These are phyloP conservation scores for Philopotamus ludificatus DNA, from an alignment of 1,140 invertebrate genomes.

Conservation along the genomic window DNA sequence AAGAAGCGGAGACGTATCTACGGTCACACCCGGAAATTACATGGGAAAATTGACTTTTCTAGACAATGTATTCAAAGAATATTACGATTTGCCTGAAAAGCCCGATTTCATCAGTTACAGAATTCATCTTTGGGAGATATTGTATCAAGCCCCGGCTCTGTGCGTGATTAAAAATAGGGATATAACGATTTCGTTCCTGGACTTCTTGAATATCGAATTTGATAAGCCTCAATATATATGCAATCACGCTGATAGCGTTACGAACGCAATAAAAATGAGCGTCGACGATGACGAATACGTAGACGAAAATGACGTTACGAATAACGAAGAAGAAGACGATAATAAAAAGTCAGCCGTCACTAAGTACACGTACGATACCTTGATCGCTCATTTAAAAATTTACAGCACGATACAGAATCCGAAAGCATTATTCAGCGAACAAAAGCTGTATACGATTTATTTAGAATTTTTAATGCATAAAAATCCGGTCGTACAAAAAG, in stretches of 20 bases:
- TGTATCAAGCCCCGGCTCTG: slow-evolving; percentile 69
- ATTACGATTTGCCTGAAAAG: slow-evolving; percentile 55
- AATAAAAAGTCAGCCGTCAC: slow-evolving; percentile 49
- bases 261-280: slow-evolving; percentile 39
- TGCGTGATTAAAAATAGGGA: slow-evolving; percentile 78
- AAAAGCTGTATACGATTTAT: slow-evolving; percentile 72
- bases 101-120: slow-evolving; percentile 75
- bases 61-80: slow-evolving; percentile 47
- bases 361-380: slow-evolving; percentile 60
- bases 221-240: slow-evolving; percentile 44
- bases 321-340: slow-evolving; percentile 46
- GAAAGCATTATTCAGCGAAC: slow-evolving; percentile 71
- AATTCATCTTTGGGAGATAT: slow-evolving; percentile 75
- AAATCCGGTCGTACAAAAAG: slow-evolving; percentile 77
- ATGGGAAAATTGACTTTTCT: slow-evolving; percentile 44
- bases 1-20: slow-evolving; percentile 46
- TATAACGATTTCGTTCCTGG: slow-evolving; percentile 72
- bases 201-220: slow-evolving; percentile 72
- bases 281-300: slow-evolving; percentile 41
- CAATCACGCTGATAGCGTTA: slow-evolving; percentile 42
- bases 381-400: slow-evolving; percentile 72
- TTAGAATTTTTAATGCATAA: slow-evolving; percentile 76
- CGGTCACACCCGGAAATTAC: slow-evolving; percentile 48
- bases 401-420: slow-evolving; percentile 82
- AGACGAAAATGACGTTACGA: slow-evolving; percentile 45